Base-by-base conservation (phyloP, 1,140 invertebrate species). In the Choristoneura fumiferana region DNA sequence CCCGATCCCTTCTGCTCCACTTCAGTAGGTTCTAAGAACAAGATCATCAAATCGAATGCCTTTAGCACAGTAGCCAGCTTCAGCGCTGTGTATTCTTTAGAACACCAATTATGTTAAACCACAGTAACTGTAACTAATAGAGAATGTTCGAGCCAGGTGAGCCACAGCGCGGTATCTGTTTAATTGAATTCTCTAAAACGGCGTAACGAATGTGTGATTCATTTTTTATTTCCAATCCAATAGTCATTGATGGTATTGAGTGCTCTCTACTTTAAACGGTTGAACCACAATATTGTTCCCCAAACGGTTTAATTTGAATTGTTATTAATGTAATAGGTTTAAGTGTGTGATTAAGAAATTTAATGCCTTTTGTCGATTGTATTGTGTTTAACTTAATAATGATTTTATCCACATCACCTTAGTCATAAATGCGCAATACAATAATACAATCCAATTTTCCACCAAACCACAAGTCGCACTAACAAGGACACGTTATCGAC, bases 401-500 rank as follows among this genome's bases (percentile, higher is more conserved):
- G 22, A 29, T 29, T 29, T 6, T 6, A 29, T 29, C 22, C 22
- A 6, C 22, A 3, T 29, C 6, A 6, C 22, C 22, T 29, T 29
- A 29, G 22, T 29, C 22, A 29, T 29, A 29, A 29, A 29, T 2
- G 22, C 6, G 6, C 22, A 29, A 29, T 29, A 29, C 40, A 45
- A 45, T 45, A 45, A 22, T 5, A 18, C 43, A 49, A 29, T 29
- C 17, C 18, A 29, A 29, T 29, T 45, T 18, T 18, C 43, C 43
- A 12, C 29, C 43, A 49, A 75, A 60, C 64, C 60, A 67, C 67
- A 64, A 67, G 22, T 71, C 71, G 71, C 71, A 33, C 43, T 80
- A 84, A 84, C 75, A 78, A 79, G 74, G 76, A 73, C 67, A 62
- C 60, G 62, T 70, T 74, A 76, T 76, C 76, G 75, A 75, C 70